These are phyloP conservation scores for Malurus splendens DNA, from an alignment of 2,797 vertebrate species.

Conservation along the genomic window DNA sequence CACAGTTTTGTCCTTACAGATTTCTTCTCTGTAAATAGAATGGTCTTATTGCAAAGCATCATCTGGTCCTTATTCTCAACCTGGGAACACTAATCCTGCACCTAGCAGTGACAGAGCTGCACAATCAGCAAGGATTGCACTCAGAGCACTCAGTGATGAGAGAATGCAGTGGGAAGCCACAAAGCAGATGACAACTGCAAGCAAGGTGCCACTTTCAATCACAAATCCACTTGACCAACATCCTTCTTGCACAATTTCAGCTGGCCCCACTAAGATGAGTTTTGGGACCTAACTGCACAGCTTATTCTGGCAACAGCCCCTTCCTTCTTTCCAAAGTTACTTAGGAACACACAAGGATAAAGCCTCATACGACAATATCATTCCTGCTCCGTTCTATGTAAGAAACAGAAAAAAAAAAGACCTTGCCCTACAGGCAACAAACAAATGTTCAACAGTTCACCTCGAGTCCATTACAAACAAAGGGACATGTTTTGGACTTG, in stretches of 20 bases:
- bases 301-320: background rate
- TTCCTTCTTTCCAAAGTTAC: background rate
- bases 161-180: background rate
- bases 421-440: background rate
- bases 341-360: background rate
- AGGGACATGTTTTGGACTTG: background rate
- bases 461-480: background rate
- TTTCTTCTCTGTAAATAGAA: background rate
- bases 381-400: background rate
- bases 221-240: background rate
- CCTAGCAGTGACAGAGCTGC: background rate
- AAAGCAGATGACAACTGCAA: background rate
- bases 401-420: background rate
- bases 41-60: background rate
- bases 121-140: background rate
- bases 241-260: background rate
- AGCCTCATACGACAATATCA: background rate
- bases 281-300: background rate
- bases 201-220: background rate
- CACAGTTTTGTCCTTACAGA: background rate
- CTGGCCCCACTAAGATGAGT: accelerated
- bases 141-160: background rate
- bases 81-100: background rate
- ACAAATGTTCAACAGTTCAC: background rate
- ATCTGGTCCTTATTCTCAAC: accelerated